Percentiles rank a stretch among this genome's conserved stretches.
phyloP scores from a whole-genome alignment of 2,888 invertebrate species.

The Alloplasta piceator region DNA sequence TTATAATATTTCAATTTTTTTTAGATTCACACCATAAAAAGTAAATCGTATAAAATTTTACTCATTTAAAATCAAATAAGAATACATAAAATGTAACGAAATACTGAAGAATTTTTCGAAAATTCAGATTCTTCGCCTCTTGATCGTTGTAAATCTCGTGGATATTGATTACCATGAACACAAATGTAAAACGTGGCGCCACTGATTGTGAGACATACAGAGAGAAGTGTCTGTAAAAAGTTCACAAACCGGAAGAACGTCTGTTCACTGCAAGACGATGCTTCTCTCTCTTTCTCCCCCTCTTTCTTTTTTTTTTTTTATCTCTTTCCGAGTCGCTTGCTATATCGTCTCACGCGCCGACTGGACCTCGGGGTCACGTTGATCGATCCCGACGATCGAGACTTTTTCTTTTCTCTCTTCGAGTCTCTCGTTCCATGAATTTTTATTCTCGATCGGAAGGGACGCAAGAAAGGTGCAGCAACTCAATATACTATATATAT shows the following conservation, averaged over 20 bases:
- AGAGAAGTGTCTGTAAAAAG: neutral
- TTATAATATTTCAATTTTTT: no score
- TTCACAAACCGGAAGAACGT: slow-evolving; percentile 37
- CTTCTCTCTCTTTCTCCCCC: neutral
- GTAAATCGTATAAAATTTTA: no score
- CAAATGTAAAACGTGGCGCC: no score
- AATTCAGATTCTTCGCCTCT: no score
- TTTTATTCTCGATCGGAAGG: slow-evolving; percentile 7
- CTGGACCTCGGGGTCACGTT: slow-evolving; percentile 34
- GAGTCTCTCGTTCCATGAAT: slow-evolving; percentile 21
- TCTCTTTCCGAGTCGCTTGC: neutral
- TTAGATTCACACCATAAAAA: no score
- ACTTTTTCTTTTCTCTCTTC: neutral
- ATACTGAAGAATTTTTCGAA: no score
- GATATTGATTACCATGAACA: no score
- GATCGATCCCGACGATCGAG: slow-evolving; percentile 25
- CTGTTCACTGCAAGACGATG: neutral
- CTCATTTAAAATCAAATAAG: no score
- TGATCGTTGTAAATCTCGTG: no score
- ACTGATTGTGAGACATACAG: neutral
- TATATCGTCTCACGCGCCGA: slow-evolving; percentile 14
- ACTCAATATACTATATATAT: neutral
- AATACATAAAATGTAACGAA: no score
- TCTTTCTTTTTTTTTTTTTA: neutral
- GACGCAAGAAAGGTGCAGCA: neutral